These are phyloP conservation scores for Theocolax elegans DNA, from an alignment of 1,140 invertebrate genomes.

Conservation along the genomic window DNA sequence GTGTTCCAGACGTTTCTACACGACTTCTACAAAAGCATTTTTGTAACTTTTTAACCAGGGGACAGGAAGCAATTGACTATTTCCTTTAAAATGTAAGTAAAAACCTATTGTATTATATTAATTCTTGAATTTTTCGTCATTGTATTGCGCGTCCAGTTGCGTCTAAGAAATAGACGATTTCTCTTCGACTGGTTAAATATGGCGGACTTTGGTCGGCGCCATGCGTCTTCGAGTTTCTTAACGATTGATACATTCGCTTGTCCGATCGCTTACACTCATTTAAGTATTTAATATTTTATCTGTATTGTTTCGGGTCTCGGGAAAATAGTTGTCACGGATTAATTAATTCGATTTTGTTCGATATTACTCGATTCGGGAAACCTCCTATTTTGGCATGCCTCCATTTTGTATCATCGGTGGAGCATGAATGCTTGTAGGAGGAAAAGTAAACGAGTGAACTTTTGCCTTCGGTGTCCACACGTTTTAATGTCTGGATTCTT, in stretches of 20 bases:
- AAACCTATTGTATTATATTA: background rate
- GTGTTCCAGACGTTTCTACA: conserved; percentile 43
- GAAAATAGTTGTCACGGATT: no score
- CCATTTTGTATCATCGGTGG: conserved; percentile 70
- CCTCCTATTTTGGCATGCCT: conserved; percentile 81
- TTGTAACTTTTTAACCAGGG: conserved; percentile 41
- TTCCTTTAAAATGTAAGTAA: conserved; percentile 56
- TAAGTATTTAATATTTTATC: background rate
- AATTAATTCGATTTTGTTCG: no score
- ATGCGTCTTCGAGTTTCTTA: no score
- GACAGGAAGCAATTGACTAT: conserved; percentile 47
- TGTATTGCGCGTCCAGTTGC: background rate
- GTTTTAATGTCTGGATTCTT: conserved; percentile 73
- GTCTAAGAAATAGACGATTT: background rate
- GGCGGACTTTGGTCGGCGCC: no score
- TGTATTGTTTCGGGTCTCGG: background rate
- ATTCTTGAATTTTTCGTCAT: background rate
- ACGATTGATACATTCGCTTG: no score
- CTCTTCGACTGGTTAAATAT: background rate
- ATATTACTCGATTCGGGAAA: no score
- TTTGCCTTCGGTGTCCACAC: conserved; percentile 83
- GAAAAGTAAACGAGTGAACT: conserved; percentile 70
- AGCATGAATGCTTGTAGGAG: conserved; percentile 80
- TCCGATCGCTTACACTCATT: no score
- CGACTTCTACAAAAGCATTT: conserved; percentile 26